phyloP scores from a whole-genome alignment of 2,888 invertebrate genomes.

The Ferdinandea cuprea region DNA sequence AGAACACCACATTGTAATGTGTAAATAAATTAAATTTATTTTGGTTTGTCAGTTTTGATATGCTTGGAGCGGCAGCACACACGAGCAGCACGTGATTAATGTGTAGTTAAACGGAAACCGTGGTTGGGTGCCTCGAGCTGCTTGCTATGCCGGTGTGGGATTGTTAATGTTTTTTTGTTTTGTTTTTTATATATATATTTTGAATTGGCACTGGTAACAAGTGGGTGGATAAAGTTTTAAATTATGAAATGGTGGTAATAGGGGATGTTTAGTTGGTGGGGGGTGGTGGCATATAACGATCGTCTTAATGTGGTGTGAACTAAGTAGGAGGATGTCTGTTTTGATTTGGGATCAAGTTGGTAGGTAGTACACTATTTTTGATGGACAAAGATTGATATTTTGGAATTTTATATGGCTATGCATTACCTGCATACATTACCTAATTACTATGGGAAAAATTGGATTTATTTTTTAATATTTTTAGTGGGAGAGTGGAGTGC shows the following conservation, averaged over 20 bases:
- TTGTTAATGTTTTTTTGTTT: background rate
- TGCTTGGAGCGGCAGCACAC: conserved; percentile 47
- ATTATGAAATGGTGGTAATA: background rate
- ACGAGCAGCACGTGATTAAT: conserved; percentile 74
- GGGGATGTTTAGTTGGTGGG: background rate
- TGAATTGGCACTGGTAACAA: conserved; percentile 17
- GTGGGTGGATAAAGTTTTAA: conserved; percentile 7
- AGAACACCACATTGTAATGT: conserved; percentile 74
- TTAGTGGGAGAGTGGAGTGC: too few species aligned
- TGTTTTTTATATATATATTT: background rate
- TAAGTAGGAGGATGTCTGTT: too few species aligned
- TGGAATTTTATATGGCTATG: too few species aligned
- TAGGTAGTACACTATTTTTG: too few species aligned
- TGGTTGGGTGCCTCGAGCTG: conserved; percentile 34
- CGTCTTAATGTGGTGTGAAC: too few species aligned
- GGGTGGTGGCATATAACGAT: too few species aligned
- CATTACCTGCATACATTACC: too few species aligned
- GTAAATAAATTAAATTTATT: conserved; percentile 75
- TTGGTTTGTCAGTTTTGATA: conserved; percentile 72
- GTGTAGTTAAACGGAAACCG: conserved; percentile 73
- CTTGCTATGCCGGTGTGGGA: background rate
- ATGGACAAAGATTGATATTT: too few species aligned
- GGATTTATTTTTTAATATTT: too few species aligned
- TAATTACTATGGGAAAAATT: too few species aligned
- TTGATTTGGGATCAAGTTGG: too few species aligned